Base-by-base conservation (phyloP, 2,113 vertebrate species). In the Prunella fulvescens region DNA sequence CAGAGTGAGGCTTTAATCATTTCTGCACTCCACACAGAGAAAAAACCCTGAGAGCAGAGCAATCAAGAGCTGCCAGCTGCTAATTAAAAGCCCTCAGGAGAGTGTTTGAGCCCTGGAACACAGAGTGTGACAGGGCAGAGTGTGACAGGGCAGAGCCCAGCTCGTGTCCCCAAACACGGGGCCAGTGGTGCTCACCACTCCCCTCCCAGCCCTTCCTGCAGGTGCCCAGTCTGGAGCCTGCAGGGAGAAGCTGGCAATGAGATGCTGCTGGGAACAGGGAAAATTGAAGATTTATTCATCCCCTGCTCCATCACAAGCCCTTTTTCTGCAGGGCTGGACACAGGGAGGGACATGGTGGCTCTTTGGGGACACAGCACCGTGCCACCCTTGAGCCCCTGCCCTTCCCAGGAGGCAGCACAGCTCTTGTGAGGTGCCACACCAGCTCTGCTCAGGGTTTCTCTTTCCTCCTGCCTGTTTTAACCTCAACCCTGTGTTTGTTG, bases 21-120 rank as follows among this genome's bases (percentile, higher is more conserved):
- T 37, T 35, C 82, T 80, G 10, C 71, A 6, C 13, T 37, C 22
- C 71, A 25, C 45, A 17, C 29, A 6, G 7, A 15, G 47, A 61
- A 17, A 60, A 79, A 88, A 9, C 48, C 76, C 90, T 3, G 1
- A 51, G 74, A 80, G 78, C 78, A 12, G 71, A 88, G 85, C 54
- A 37, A 31, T 65, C 66, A 67, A 67, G 81, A 81, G 90, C 92
- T 84, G 83, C 91, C 82, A 91, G 81, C 74, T 58, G 69, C 93
- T 94, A 89, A 95, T 93, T 60, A 76, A 57, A 58, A 94, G 22
- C 33, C 81, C 80, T 48, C 33, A 1, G 10, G 74, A 72, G 40
- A 18, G 12, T 0, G 0, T 81, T 74, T 11, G 3, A 90, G 45
- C 57, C n/a, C 3, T 48, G 40, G 10, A 10, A 8, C 12, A 12